Percentiles rank a stretch among this genome's conserved stretches.
phyloP scores from a whole-genome alignment of 2,797 vertebrate genomes.

The Epinephelus malabaricus region DNA sequence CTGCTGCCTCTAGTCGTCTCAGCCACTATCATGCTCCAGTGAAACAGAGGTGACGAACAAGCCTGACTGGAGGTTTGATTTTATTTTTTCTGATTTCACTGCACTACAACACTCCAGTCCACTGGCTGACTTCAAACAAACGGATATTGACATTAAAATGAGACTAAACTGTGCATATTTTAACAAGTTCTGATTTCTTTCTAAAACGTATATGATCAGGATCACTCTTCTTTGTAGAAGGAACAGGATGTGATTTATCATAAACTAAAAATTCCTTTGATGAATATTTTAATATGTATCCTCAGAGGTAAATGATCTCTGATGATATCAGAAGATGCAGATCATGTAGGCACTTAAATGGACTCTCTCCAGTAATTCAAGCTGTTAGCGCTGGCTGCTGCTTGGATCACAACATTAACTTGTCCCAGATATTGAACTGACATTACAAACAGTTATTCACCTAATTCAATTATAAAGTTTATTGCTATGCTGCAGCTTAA shows the following conservation, averaged over 20 bases:
- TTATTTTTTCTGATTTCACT: slow-evolving; percentile 46
- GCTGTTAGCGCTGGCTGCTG: slow-evolving; percentile 23
- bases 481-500: slow-evolving; percentile 33
- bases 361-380: slow-evolving; percentile 24
- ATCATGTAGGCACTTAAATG: slow-evolving; percentile 26
- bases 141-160: neutral
- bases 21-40: slow-evolving; percentile 49
- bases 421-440: slow-evolving; percentile 58
- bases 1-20: slow-evolving; percentile 69
- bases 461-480: slow-evolving; percentile 59
- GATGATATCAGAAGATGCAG: slow-evolving; percentile 26
- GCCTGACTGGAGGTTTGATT: slow-evolving; percentile 32
- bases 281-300: slow-evolving; percentile 57
- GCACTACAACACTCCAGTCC: slow-evolving; percentile 3
- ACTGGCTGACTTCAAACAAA: slow-evolving; percentile 21
- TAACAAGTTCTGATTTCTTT: slow-evolving; percentile 12
- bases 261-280: slow-evolving; percentile 23
- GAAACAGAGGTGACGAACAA: slow-evolving; percentile 52
- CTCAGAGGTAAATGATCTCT: slow-evolving; percentile 32
- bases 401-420: slow-evolving; percentile 55
- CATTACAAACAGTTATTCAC: slow-evolving; percentile 57
- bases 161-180: slow-evolving; percentile 8
- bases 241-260: slow-evolving; percentile 10
- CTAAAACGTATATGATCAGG: slow-evolving; percentile 17
- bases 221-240: slow-evolving; percentile 18